phyloP scores from a whole-genome alignment of 2,888 invertebrate species.

The Stratiomys singularior region DNA sequence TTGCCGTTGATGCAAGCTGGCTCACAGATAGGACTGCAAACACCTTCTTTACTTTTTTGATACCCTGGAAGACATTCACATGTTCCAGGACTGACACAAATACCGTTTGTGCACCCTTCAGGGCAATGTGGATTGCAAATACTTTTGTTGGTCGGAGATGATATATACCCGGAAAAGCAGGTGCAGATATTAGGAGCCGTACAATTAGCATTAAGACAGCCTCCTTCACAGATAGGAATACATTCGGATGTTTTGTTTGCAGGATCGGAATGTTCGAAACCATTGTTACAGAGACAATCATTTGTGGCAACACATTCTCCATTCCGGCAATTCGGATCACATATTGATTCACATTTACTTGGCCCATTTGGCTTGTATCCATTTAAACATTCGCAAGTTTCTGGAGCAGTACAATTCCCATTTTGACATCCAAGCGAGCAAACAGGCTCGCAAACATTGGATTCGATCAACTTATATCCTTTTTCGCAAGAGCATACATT shows the following conservation, averaged over 20 bases:
- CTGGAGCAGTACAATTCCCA: constrained; percentile 69
- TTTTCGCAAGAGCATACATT: constrained; percentile 47
- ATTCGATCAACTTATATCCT: constrained; percentile 29
- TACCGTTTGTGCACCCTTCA: constrained; percentile 58
- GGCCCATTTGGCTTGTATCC: too few relatives aligned
- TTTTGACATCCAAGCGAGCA: constrained; percentile 55
- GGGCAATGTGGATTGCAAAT: constrained; percentile 51
- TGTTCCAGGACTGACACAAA: constrained; percentile 56
- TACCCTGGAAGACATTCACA: constrained; percentile 55
- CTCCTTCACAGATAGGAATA: too few relatives aligned
- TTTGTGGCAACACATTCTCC: too few relatives aligned
- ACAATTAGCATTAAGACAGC: constrained; percentile 58
- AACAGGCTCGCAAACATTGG: constrained; percentile 28
- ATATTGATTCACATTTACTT: too few relatives aligned
- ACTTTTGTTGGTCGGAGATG: not conserved
- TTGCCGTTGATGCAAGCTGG: constrained; percentile 58
- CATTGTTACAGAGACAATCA: too few relatives aligned
- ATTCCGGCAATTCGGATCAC: too few relatives aligned
- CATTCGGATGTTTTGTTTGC: too few relatives aligned
- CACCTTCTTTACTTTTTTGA: not conserved
- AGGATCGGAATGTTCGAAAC: not conserved
- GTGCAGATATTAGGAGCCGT: constrained; percentile 59
- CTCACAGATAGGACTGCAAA: not conserved
- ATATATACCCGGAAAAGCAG: constrained; percentile 57
- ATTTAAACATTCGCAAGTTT: constrained; percentile 66